A percentile compares a stretch with the other conserved stretches of the same genome.
phyloP scores from a whole-genome alignment of 1,140 invertebrate genomes.

The Atta colombica region DNA sequence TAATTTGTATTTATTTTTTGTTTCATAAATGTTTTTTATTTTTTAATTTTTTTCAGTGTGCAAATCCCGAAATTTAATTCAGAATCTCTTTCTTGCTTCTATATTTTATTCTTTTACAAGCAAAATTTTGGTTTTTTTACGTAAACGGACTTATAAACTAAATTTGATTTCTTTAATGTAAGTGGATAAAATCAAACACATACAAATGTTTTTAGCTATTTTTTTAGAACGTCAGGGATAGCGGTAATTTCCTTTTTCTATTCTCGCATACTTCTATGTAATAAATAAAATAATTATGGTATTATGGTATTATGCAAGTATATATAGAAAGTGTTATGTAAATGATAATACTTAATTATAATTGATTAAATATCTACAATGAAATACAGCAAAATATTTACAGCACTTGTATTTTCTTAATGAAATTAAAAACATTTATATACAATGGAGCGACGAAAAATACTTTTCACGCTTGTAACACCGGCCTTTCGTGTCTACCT shows the following conservation, averaged over 20 bases:
- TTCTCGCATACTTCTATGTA: not conserved
- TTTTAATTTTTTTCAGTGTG: not conserved
- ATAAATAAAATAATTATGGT: not conserved
- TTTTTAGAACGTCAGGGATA: too few relatives aligned
- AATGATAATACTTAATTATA: not conserved
- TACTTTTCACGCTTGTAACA: slow-evolving; percentile 90
- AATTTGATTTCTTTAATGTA: too few relatives aligned
- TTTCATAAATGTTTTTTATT: not conserved
- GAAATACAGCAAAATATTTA: not conserved
- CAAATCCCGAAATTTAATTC: not conserved
- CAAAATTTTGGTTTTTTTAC: not conserved
- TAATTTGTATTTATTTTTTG: not conserved
- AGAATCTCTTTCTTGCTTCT: not conserved
- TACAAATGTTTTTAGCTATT: too few relatives aligned
- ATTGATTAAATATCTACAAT: slow-evolving; percentile 1
- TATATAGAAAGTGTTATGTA: not conserved
- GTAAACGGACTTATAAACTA: too few relatives aligned
- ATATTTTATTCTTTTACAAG: too few relatives aligned
- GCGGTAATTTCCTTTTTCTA: too few relatives aligned
- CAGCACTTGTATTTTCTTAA: slow-evolving; percentile 3
- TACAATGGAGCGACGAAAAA: not conserved
- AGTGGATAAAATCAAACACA: too few relatives aligned
- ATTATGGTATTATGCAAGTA: not conserved
- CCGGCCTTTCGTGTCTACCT: slow-evolving; percentile 94
- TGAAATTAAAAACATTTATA: not conserved